These are phyloP conservation scores for Zaprionus obscuricornis DNA, from an alignment of 2,888 invertebrate species.

Conservation along the genomic window DNA sequence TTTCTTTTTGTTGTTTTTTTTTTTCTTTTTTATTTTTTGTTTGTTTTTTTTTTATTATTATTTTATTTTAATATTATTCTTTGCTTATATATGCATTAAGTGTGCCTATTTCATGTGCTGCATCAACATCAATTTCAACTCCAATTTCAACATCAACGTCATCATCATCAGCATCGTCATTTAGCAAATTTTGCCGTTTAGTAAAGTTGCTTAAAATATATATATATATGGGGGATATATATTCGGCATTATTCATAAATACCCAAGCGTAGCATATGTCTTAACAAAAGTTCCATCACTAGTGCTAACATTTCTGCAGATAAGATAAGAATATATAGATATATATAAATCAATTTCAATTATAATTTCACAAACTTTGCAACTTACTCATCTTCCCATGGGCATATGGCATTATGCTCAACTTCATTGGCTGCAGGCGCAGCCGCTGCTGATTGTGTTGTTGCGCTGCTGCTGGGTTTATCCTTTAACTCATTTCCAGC, in stretches of 20 bases:
- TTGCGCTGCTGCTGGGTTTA: neutral
- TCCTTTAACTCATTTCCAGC: constrained; percentile 13
- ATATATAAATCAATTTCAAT: neutral
- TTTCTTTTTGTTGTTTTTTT: neutral
- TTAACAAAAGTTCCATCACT: constrained; percentile 96
- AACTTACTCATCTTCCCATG: constrained; percentile 98
- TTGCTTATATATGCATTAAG: constrained; percentile 4
- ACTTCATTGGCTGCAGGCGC: constrained; percentile 53
- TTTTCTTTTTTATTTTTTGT: too few species aligned
- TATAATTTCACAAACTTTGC: too few species aligned
- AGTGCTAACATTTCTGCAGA: constrained; percentile 90
- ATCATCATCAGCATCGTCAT: too few species aligned
- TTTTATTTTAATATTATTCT: constrained; percentile 5
- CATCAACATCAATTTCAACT: too few species aligned
- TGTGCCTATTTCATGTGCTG: constrained; percentile 17
- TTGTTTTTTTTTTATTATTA: too few species aligned
- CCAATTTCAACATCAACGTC: too few species aligned
- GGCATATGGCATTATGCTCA: constrained; percentile 93
- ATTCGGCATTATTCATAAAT: constrained; percentile 87
- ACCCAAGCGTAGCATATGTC: constrained; percentile 96
- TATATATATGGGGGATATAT: too few species aligned
- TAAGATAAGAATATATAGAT: neutral
- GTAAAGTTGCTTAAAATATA: too few species aligned
- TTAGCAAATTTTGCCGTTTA: too few species aligned
- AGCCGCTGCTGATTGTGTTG: constrained; percentile 19